Evolutionary conservation across 2,797 vertebrate species (phyloP).

Genomic region (Cyprinella venusta): DNA sequence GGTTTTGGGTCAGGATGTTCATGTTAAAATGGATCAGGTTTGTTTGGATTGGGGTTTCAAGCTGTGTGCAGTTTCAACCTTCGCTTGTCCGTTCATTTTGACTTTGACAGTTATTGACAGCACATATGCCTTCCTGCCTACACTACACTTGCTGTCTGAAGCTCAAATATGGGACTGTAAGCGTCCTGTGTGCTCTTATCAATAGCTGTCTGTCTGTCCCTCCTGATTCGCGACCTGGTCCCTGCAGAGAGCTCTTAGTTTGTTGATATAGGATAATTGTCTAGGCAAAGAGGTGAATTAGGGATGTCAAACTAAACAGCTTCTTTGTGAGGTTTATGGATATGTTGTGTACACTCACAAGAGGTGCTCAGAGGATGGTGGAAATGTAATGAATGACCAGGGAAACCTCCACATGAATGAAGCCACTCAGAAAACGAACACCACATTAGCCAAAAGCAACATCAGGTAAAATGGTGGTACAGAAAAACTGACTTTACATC

Average conservation of each 20-base stretch:
- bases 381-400: constrained; percentile 7
- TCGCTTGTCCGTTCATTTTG: constrained; percentile 26
- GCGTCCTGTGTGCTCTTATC: constrained; percentile 47
- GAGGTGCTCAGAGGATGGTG: background rate
- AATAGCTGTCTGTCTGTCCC: constrained; percentile 52
- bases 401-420: constrained; percentile 32
- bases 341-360: constrained; percentile 11
- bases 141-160: constrained; percentile 17
- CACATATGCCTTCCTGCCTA: background rate
- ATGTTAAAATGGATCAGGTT: background rate
- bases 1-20: background rate
- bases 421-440: constrained; percentile 16
- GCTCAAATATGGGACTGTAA: constrained; percentile 46
- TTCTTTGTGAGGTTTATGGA: constrained; percentile 40
- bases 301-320: constrained; percentile 33
- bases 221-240: constrained; percentile 17
- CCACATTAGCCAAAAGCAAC: constrained; percentile 29
- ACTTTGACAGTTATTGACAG: constrained; percentile 38
- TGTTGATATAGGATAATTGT: constrained; percentile 55
- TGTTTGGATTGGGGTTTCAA: constrained; percentile 19
- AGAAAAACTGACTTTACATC: constrained; percentile 9
- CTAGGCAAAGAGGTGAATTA: constrained; percentile 30
- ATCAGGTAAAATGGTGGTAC: background rate
- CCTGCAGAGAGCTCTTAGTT: constrained; percentile 22
- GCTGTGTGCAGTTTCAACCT: background rate